Evolutionary conservation across 2,797 vertebrate species (phyloP).

Genomic region (Anabas testudineus): DNA sequence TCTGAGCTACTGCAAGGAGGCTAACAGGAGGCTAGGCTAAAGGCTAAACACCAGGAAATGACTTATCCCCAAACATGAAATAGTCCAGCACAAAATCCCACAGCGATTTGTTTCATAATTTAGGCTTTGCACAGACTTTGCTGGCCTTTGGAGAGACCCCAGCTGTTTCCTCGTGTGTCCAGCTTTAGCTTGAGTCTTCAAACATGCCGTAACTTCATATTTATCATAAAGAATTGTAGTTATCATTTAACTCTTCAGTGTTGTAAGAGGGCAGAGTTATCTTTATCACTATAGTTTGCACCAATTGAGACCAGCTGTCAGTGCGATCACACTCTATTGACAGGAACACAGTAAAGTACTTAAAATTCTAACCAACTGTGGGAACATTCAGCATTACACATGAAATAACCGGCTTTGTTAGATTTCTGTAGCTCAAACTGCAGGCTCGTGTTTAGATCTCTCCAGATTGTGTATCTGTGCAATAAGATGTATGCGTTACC

Average conservation of each 20-base stretch:
- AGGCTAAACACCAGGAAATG: too few relatives aligned
- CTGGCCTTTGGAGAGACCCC: too few relatives aligned
- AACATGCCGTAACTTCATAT: too few relatives aligned
- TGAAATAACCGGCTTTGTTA: neutral
- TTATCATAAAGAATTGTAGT: neutral
- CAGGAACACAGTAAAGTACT: conserved; percentile 6
- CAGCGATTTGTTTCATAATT: too few relatives aligned
- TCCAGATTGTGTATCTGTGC: neutral
- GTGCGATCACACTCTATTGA: conserved; percentile 20
- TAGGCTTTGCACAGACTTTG: too few relatives aligned
- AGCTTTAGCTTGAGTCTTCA: neutral
- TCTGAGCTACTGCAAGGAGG: too few relatives aligned
- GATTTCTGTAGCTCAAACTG: neutral
- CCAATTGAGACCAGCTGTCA: conserved; percentile 7
- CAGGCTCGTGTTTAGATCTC: neutral
- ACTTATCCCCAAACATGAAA: too few relatives aligned
- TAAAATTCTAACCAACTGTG: conserved; percentile 5
- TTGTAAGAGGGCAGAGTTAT: neutral
- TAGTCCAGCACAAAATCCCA: too few relatives aligned
- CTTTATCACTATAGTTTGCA: neutral
- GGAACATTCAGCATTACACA: conserved; percentile 13
- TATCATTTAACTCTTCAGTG: neutral
- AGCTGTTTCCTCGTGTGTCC: neutral
- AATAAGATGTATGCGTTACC: neutral
- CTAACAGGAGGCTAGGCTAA: too few relatives aligned